Evolutionary conservation across 2,888 invertebrate species (phyloP).

Genomic region (Orchestes rusci): DNA sequence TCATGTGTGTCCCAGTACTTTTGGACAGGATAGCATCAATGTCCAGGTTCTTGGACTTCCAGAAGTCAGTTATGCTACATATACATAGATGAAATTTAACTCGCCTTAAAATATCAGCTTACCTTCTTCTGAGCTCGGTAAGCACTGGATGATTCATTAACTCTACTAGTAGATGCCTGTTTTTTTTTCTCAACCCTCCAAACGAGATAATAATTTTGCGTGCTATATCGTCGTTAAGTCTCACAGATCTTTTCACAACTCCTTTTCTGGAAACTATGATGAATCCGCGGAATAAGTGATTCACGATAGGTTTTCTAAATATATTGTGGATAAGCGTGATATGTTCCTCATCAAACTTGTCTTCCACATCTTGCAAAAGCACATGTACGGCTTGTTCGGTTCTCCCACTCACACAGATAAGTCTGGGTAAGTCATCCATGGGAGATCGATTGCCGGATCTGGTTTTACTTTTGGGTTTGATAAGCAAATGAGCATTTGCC

Average conservation of each 20-base stretch:
- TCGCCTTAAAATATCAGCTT: no score
- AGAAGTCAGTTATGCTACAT: no score
- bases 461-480: conserved; percentile 53
- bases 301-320: conserved; percentile 44
- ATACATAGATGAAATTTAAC: no score
- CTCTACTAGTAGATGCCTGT: conserved; percentile 70
- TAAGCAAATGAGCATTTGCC: conserved; percentile 67
- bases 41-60: no score
- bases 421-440: conserved; percentile 59
- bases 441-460: conserved; percentile 58
- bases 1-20: no score
- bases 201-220: conserved; percentile 53
- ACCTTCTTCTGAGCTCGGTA: conserved; percentile 60
- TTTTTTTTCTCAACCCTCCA: conserved; percentile 71
- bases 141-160: conserved; percentile 71
- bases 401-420: conserved; percentile 71
- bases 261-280: conserved; percentile 45
- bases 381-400: conserved; percentile 66
- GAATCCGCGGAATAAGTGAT: conserved; percentile 72
- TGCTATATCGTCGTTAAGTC: conserved; percentile 1
- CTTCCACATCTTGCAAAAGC: conserved; percentile 57
- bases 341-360: conserved; percentile 34
- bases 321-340: conserved; percentile 34
- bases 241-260: conserved; percentile 24
- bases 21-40: no score